Evolutionary conservation across 2,113 vertebrate genomes (phyloP).

Genomic region (Xerus inauris): DNA sequence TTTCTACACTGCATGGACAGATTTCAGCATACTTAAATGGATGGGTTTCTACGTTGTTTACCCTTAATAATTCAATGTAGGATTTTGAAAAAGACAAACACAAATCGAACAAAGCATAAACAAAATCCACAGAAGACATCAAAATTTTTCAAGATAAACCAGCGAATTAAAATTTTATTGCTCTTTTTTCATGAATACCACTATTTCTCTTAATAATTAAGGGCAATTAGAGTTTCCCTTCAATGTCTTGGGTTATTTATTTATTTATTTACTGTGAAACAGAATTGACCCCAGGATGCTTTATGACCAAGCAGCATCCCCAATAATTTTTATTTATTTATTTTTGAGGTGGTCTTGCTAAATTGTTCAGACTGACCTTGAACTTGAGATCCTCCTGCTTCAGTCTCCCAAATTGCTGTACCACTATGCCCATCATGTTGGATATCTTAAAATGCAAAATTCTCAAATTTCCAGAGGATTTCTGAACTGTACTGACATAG

Average conservation of each 20-base stretch:
- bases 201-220: background rate
- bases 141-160: background rate
- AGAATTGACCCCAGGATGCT: no score
- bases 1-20: accelerated
- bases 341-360: no score
- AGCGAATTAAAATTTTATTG: background rate
- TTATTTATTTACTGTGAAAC: no score
- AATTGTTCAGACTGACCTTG: no score
- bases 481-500: background rate
- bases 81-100: background rate
- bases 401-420: no score
- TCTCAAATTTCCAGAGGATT: background rate
- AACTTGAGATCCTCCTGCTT: no score
- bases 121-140: background rate
- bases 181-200: background rate
- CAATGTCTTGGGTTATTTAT: no score
- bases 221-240: background rate
- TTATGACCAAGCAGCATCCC: no score
- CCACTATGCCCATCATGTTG: background rate
- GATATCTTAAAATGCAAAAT: background rate
- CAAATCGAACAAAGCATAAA: background rate
- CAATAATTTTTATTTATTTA: no score
- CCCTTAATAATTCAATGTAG: background rate
- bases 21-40: background rate
- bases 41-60: background rate